Evolutionary conservation across 2,113 vertebrate genomes (phyloP), one percentile per base, ranked within the genome.

Genomic region (Anhinga rufa): DNA sequence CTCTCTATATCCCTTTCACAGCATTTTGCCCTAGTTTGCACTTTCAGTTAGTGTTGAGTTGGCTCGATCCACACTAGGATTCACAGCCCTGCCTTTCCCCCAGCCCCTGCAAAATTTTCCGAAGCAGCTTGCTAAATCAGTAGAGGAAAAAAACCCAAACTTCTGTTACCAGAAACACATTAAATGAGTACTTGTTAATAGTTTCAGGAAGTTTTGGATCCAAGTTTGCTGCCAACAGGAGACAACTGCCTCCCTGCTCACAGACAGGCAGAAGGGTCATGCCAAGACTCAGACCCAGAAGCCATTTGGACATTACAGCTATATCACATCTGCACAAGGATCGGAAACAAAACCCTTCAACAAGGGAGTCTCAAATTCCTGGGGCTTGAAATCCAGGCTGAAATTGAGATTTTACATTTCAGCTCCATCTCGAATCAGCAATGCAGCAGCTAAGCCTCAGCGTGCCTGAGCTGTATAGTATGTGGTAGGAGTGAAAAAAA

Each of bases 351-450:
- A 87, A 66, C 13, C 54, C 40, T 80, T 82, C 38, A 32, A 62
- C 58, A 80, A 62, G 54, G 32, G 15, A 88, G 15, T 40, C 58
- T 77, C 54, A 57, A 18, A 57, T 54, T 82, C 78, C 80, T 7
- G 2, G 9, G 31, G 48, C 52, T 84, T 52, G 66, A 94, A 93
- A 95, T 85, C 28, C 49, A 57, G 61, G 36, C 24, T 84, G 61
- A 92, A 94, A 95, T 12, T 62, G 29, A 55, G 49, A 91, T 85
- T 95, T 89, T 78, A 54, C 52, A 25, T 91, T 93, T 89, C 72
- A 75, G 42, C n/a, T 93, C 74, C 46, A 49, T 76, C 84, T 79
- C 4, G 0, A 84, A 92, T 65, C 36, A 87, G 82, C 77, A 87
- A 19, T 4, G 34, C 61, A 87, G 52, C 48, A 84, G 57, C 84